These are phyloP conservation scores for Gnatocerus cornutus DNA, from an alignment of 2,888 invertebrate species.

Conservation along the genomic window DNA sequence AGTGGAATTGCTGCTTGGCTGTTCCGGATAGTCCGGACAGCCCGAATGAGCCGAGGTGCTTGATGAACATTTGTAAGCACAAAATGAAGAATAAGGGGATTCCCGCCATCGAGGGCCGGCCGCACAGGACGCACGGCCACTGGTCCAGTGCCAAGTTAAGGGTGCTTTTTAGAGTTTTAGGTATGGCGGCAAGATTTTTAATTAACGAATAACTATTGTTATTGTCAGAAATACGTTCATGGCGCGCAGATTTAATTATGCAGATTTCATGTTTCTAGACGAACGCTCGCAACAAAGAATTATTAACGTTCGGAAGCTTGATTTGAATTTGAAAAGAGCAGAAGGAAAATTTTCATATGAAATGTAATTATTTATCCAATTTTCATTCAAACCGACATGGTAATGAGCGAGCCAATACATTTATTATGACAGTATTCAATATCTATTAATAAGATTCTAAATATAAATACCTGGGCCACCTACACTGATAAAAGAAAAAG, in stretches of 20 bases:
- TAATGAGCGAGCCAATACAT: neutral
- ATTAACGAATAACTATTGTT: neutral
- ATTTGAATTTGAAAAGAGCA: too few species aligned
- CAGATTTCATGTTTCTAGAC: too few species aligned
- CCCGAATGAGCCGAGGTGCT: constrained; percentile 68
- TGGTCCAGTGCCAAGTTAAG: constrained; percentile 70
- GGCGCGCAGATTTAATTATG: too few species aligned
- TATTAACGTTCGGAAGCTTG: too few species aligned
- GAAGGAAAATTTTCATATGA: too few species aligned
- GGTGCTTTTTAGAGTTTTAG: constrained; percentile 68
- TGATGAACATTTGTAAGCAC: constrained; percentile 68
- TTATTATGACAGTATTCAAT: neutral
- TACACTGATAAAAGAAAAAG: too few species aligned
- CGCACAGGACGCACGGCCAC: constrained; percentile 66
- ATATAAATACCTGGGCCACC: neutral
- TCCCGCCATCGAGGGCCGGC: constrained; percentile 61
- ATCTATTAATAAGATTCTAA: constrained; percentile 6
- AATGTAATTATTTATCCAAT: neutral
- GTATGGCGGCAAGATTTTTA: constrained; percentile 48
- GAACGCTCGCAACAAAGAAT: too few species aligned
- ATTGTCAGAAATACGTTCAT: neutral
- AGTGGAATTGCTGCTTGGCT: constrained; percentile 76
- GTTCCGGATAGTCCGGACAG: constrained; percentile 77
- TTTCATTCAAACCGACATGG: neutral
- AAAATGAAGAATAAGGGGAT: constrained; percentile 62